Evolutionary conservation across 2,797 vertebrate species (phyloP), one percentile per base, ranked within the genome.

Genomic region (Lophius americanus): DNA sequence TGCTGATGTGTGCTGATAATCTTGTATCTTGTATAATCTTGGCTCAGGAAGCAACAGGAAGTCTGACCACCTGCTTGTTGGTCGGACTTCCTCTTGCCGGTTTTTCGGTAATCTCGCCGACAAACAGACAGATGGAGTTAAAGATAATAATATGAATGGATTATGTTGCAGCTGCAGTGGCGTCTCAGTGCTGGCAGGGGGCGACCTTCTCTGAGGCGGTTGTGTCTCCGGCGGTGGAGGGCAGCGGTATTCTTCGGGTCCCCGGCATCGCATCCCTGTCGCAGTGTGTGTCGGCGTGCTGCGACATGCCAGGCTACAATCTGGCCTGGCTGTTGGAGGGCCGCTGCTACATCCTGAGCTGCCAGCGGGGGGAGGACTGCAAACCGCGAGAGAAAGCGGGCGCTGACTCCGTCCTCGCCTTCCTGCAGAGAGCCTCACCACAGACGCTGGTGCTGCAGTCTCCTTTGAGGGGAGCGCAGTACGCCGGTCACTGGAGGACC

Each of bases 241-340:
- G 84, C 51, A 91, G 91, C 49, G 90, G 92, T 51, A 94, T 96
- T 69, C 81, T 94, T 85, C 89, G 92, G 6, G 93, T 96, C 2
- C 95, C 96, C 0, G 92, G 92, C 0, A 94, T 90, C 13, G 2
- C 84, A 4, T 92, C 95, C 0, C 59, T 95, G 76, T 64, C 88
- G 0, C 94, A 93, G 83, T 97, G 96, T 65, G 92, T 90, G 1
- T 80, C 89, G 0, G 95, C 95, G 0, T 95, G 96, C 82, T 98
- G 96, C 60, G 93, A 95, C 68, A 88, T 95, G 51, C 79, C 90
- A 0, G 93, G 89, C 37, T 96, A 95, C 35, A 93, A 97, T 84
- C 76, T 97, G 78, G 95, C 95, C 51, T 98, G 96, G 97, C 88
- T 96, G 89, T 95, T 97, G 8, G 89, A 95, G 55, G 92, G 83